These are phyloP conservation scores for Atopsyche davidsoni DNA, from an alignment of 1,140 invertebrate species.

Conservation along the genomic window DNA sequence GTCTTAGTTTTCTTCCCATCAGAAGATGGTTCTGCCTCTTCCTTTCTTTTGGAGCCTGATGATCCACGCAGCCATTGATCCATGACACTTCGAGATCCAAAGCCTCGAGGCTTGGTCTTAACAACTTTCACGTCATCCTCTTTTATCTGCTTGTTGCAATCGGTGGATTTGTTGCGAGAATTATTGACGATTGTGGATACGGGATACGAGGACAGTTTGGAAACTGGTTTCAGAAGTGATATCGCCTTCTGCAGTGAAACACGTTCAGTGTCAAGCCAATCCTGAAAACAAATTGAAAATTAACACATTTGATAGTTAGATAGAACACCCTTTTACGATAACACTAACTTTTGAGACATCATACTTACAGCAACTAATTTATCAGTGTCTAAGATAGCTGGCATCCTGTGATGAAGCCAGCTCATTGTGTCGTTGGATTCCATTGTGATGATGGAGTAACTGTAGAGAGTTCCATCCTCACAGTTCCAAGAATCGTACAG, in stretches of 20 bases:
- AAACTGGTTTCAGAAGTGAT: constrained; percentile 47
- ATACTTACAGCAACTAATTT: constrained; percentile 58
- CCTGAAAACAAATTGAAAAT: constrained; percentile 39
- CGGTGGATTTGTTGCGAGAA: constrained; percentile 60
- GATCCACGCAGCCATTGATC: constrained; percentile 40
- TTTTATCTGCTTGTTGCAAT: constrained; percentile 57
- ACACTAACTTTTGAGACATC: not conserved
- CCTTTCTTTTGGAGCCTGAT: no score
- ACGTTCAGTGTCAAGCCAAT: constrained; percentile 63
- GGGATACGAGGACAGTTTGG: constrained; percentile 57
- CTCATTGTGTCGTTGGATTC: constrained; percentile 62
- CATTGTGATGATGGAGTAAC: constrained; percentile 74
- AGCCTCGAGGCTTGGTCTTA: constrained; percentile 3
- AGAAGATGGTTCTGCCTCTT: no score
- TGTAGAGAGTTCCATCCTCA: constrained; percentile 57
- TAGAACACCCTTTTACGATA: not conserved
- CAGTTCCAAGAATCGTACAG: constrained; percentile 67
- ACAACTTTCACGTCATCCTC: not conserved
- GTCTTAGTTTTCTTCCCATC: no score
- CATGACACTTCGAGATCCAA: constrained; percentile 36
- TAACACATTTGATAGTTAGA: not conserved
- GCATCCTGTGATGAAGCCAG: constrained; percentile 76
- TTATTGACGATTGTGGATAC: constrained; percentile 70
- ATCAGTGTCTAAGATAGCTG: constrained; percentile 64
- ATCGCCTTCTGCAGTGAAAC: constrained; percentile 52